A percentile compares a stretch with the other conserved stretches of the same genome.
Evolutionary conservation across 2,113 vertebrate genomes (phyloP).

Genomic region (Perognathus longimembris): DNA sequence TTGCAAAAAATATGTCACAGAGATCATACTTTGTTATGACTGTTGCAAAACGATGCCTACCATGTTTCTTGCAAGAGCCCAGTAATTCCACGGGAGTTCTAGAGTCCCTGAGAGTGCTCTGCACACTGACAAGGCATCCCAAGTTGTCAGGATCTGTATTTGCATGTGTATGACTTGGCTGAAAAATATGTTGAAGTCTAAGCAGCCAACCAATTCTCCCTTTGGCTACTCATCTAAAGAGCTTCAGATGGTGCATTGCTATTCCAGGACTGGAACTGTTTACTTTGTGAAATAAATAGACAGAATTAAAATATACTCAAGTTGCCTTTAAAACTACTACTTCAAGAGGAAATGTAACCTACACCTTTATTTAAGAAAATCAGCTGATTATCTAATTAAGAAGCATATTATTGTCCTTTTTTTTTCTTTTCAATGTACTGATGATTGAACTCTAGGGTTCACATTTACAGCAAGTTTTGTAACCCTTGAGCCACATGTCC

Average conservation of each 20-base stretch:
- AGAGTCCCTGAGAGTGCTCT: slow-evolving; percentile 38
- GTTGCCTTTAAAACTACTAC: slow-evolving; percentile 47
- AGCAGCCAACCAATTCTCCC: slow-evolving; percentile 50
- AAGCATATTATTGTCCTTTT: not conserved
- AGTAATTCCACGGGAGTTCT: slow-evolving; percentile 22
- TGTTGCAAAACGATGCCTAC: slow-evolving; percentile 70
- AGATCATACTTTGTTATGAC: slow-evolving; percentile 75
- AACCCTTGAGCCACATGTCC: too few relatives aligned
- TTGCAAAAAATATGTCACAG: slow-evolving; percentile 69
- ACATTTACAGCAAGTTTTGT: too few relatives aligned
- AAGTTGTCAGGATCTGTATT: slow-evolving; percentile 62
- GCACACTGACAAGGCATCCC: slow-evolving; percentile 19
- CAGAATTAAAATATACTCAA: slow-evolving; percentile 63
- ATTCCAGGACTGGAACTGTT: slow-evolving; percentile 54
- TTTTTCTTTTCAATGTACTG: too few relatives aligned
- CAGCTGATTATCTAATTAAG: not conserved
- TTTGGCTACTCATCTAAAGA: slow-evolving; percentile 62
- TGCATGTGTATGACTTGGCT: slow-evolving; percentile 61
- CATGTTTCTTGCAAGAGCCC: slow-evolving; percentile 58
- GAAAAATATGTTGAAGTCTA: slow-evolving; percentile 54
- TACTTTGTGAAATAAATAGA: slow-evolving; percentile 60
- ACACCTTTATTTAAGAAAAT: not conserved
- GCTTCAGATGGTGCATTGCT: slow-evolving; percentile 41
- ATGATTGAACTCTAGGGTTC: too few relatives aligned
- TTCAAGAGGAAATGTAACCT: slow-evolving; percentile 47